Conservation (phyloP, 2,113 vertebrate species). For the Polyodon spathula region DNA sequence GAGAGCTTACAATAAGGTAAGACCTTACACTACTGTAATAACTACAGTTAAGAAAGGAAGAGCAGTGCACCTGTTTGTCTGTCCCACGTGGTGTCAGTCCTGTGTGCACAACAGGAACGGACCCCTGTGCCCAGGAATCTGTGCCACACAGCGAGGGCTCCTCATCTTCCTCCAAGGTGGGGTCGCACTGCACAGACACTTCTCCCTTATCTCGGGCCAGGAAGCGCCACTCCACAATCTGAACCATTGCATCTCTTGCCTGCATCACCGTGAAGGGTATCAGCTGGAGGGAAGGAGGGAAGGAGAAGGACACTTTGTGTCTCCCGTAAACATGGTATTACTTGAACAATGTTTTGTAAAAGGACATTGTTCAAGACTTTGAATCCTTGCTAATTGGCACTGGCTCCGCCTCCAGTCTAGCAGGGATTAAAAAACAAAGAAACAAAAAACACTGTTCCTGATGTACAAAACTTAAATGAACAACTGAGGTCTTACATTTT, state of each 20-base stretch:
- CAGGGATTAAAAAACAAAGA: no score
- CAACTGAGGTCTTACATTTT: no score
- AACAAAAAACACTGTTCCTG: no score
- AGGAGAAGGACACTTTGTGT: no score
- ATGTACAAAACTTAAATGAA: no score
- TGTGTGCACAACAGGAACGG: conserved; percentile 28
- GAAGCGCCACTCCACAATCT: conserved; percentile 49
- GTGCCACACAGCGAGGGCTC: conserved; percentile 40
- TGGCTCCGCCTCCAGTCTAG: no score
- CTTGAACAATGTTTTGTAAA: no score
- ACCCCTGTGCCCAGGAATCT: conserved; percentile 62
- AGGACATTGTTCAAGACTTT: no score
- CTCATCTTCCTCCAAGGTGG: conserved; percentile 49
- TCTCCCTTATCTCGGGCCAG: conserved; percentile 57
- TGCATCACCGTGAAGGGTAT: conserved; percentile 49
- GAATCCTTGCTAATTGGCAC: no score
- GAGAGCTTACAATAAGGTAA: no score
- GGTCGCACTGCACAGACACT: conserved; percentile 2
- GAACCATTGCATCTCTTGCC: conserved; percentile 50
- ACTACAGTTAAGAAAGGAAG: not conserved
- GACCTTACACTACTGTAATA: not conserved
- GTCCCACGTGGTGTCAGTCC: not conserved
- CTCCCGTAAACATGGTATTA: no score
- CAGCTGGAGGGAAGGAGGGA: conserved; percentile 39
- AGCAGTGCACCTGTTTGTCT: conserved; percentile 32